These are phyloP conservation scores for Yoshiicerus persimilis DNA, from an alignment of 1,140 invertebrate genomes.

Conservation along the genomic window DNA sequence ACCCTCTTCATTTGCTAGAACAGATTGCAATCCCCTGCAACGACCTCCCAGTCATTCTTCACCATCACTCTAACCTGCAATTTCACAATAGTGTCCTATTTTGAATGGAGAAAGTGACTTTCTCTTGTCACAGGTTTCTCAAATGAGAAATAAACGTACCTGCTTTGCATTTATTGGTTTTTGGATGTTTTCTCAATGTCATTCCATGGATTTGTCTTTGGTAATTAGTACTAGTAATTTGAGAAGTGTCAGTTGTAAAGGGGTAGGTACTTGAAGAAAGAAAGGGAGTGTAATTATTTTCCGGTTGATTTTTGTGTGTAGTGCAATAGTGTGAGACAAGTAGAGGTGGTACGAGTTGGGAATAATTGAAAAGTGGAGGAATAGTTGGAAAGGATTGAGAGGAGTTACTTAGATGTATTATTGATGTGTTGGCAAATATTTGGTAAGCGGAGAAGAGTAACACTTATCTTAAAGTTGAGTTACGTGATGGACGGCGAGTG, in stretches of 20 bases:
- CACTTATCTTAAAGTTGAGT: background rate
- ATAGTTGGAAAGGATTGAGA: background rate
- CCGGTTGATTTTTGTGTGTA: background rate
- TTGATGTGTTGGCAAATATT: background rate
- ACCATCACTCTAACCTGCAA: background rate
- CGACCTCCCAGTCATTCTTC: background rate
- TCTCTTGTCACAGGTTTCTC: too few species aligned
- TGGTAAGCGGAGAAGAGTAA: background rate
- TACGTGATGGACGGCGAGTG: background rate
- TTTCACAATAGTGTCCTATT: too few species aligned
- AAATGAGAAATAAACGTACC: too few species aligned
- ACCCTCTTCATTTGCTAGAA: background rate
- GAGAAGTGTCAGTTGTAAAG: too few species aligned
- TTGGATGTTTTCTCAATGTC: too few species aligned
- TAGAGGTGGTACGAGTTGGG: background rate
- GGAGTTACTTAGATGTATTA: background rate
- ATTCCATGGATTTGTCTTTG: too few species aligned
- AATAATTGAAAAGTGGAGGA: background rate
- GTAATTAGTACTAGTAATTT: too few species aligned
- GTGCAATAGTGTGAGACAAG: background rate
- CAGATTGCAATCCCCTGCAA: background rate
- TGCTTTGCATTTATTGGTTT: too few species aligned
- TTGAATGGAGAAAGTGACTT: too few species aligned
- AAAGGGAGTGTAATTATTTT: background rate
- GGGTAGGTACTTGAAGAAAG: background rate